Base-by-base conservation (phyloP, 2,113 vertebrate species). In the Thunnus maccoyii region DNA sequence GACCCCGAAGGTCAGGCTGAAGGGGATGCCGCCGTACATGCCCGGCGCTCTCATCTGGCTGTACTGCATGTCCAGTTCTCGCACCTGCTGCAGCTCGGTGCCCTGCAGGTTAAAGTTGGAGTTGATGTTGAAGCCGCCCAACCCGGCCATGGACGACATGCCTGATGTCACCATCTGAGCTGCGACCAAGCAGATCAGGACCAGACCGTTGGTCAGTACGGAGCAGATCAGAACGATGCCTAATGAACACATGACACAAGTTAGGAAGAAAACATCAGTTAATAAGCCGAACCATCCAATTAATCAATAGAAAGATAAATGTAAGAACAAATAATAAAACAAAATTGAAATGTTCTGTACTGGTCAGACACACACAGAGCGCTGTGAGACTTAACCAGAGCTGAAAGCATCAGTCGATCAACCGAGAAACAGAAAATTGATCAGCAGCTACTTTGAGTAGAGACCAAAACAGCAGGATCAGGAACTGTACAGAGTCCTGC, bases 1-100 rank as follows among this genome's bases (percentile, higher is more conserved):
- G 0, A 86, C 90, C 0, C 91, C 95, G 1, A 89, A 58, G 0
- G 88, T 84, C 27, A 97, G 82, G 88, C 91, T 96, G 93, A 97
- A 97, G 81, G 91, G 55, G 3, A 97, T 89, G 0, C 96, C 96
- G 0, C 96, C 96, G 0, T 98, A 98, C 22, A 97, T 82, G 0
- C 95, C 94, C 0, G 97, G 97, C 4, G 96, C 95, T 91, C 97
- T 95, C 96, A 97, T 93, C 93, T 97, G 97, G 64, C 92, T 96
- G 88, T 94, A 97, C 88, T 97, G 94, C 95, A 95, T 95, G 92
- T 98, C 97, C 63, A 97, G 93, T 0, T 97, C 92, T 8, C 96
- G 92, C 1, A 94, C 94, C 89, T 96, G 75, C 93, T 69, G 93
- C 56, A 97, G 92, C 92, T 97, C 96, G 0, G 94, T 94, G 73